Conservation (phyloP, 2,113 vertebrate species). For the Orthonyx spaldingii region DNA sequence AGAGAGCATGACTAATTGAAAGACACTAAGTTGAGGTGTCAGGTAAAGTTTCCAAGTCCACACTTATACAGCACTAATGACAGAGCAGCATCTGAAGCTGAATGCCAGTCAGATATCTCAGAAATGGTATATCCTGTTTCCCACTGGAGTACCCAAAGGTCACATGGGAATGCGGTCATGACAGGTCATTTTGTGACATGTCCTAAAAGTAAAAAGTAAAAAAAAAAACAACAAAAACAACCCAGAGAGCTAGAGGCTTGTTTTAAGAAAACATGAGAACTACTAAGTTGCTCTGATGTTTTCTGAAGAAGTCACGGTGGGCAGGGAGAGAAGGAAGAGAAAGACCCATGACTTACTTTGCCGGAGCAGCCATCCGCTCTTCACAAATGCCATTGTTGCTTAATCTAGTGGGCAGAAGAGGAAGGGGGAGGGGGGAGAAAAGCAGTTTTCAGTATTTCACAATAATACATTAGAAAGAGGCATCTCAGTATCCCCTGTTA, state of each 20-base stretch:
- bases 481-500: neutral
- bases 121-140: neutral
- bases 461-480: neutral
- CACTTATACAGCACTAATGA: neutral
- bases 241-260: neutral
- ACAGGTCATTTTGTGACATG: neutral
- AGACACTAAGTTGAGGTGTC: neutral
- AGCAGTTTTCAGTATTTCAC: neutral
- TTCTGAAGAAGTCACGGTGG: neutral
- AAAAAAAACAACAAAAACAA: neutral
- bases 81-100: neutral
- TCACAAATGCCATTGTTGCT: slow-evolving; percentile 75
- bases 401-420: slow-evolving; percentile 14
- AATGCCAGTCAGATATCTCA: neutral
- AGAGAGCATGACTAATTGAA: neutral
- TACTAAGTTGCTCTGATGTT: neutral
- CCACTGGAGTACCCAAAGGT: neutral
- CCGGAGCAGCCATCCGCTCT: slow-evolving; percentile 79
- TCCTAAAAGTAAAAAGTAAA: neutral
- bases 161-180: neutral
- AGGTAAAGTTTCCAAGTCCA: neutral
- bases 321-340: neutral
- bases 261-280: neutral
- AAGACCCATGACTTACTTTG: slow-evolving; percentile 71
- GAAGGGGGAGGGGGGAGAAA: neutral